These are phyloP conservation scores for Campopleginae sp. DNA, from an alignment of 2,888 invertebrate genomes.

Conservation along the genomic window DNA sequence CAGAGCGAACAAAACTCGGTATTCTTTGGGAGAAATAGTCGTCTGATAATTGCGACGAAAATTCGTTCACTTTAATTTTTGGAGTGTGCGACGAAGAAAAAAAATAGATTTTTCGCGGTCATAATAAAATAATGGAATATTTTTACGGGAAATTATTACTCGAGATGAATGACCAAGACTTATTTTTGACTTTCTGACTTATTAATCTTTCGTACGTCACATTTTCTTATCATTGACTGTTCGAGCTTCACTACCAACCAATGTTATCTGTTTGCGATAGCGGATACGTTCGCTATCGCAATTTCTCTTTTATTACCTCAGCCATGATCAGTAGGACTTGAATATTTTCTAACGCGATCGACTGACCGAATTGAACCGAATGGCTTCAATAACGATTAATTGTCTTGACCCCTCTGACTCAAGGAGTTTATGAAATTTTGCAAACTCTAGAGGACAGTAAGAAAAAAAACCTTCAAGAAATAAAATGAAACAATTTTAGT, in stretches of 20 bases:
- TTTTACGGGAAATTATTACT: not conserved
- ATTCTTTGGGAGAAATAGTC: not conserved
- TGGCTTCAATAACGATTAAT: not conserved
- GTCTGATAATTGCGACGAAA: not conserved
- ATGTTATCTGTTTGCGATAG: not conserved
- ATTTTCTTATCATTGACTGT: conserved; percentile 22
- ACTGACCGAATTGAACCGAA: not conserved
- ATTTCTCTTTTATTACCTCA: conserved; percentile 7
- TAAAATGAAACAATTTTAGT: too few relatives aligned
- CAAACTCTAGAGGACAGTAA: too few relatives aligned
- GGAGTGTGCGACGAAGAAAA: not conserved
- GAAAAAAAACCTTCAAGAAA: not conserved
- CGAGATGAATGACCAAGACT: not conserved
- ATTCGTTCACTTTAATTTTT: not conserved
- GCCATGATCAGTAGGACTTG: not conserved
- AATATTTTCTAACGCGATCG: not conserved
- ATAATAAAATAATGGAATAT: not conserved
- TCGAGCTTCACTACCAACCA: conserved; percentile 5
- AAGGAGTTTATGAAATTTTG: not conserved
- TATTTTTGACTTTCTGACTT: not conserved
- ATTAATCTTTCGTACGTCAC: conserved; percentile 21
- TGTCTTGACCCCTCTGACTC: not conserved
- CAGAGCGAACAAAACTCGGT: not conserved
- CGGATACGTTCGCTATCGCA: not conserved
- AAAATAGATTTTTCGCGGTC: not conserved